phyloP scores from a whole-genome alignment of 2,113 vertebrate species.

The Epinephelus lanceolatus region DNA sequence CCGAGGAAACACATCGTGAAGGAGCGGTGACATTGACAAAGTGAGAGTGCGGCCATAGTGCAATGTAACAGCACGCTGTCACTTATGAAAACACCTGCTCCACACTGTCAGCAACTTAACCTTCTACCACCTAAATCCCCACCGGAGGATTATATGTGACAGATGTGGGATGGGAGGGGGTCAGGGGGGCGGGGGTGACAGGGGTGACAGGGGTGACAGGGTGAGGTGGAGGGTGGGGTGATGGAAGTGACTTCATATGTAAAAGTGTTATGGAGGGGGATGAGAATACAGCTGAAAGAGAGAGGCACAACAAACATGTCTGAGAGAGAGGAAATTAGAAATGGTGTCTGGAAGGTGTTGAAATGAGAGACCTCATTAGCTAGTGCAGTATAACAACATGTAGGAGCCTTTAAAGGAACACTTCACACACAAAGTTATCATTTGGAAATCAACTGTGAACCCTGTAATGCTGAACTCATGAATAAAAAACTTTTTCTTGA shows the following conservation, averaged over 20 bases:
- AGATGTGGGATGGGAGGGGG: conserved; percentile 55
- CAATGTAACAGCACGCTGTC: conserved; percentile 64
- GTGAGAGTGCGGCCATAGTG: conserved; percentile 60
- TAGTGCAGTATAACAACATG: neutral
- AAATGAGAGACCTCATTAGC: conserved; percentile 22
- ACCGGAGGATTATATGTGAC: conserved; percentile 63
- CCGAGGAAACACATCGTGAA: conserved; percentile 49
- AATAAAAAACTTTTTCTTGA: too few relatives aligned
- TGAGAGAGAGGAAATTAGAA: conserved; percentile 14
- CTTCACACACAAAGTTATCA: too few relatives aligned
- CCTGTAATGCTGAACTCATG: too few relatives aligned
- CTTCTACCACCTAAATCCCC: conserved; percentile 68
- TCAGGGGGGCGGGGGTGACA: neutral
- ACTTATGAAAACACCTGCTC: conserved; percentile 77
- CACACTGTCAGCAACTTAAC: conserved; percentile 77
- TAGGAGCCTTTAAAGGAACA: neutral
- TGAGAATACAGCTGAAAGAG: conserved; percentile 16
- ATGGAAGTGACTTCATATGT: conserved; percentile 39
- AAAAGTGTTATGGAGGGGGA: conserved; percentile 30
- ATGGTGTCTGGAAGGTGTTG: neutral
- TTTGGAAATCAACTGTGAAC: too few relatives aligned
- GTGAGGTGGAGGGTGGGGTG: conserved; percentile 3
- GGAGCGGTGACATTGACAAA: conserved; percentile 77
- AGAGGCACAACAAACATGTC: conserved; percentile 6
- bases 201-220: neutral